Evolutionary conservation across 2,113 vertebrate genomes (phyloP).

Genomic region (Cervus canadensis): DNA sequence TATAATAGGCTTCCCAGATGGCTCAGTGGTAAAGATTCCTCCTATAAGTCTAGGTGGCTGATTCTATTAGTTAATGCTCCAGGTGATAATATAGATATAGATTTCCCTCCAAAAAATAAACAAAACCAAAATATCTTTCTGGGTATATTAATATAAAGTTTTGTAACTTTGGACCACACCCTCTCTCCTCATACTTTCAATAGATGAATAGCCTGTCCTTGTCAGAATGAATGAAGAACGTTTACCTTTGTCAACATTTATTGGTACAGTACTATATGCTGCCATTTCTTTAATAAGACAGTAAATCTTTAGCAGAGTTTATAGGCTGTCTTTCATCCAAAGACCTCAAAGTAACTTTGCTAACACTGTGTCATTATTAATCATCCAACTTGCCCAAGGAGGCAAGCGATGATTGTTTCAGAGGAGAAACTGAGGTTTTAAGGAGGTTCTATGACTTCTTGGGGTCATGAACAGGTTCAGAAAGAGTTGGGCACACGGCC

Average conservation of each 20-base stretch:
- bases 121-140: neutral
- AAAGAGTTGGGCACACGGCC: constrained; percentile 32
- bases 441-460: constrained; percentile 51
- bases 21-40: neutral
- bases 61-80: neutral
- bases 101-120: neutral
- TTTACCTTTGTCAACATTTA: constrained; percentile 59
- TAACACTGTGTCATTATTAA: constrained; percentile 57
- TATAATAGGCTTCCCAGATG: neutral
- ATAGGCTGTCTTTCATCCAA: constrained; percentile 70
- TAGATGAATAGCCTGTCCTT: neutral
- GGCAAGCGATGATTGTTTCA: constrained; percentile 19
- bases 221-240: constrained; percentile 27
- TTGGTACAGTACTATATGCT: neutral
- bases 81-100: neutral
- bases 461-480: constrained; percentile 34
- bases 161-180: neutral
- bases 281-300: constrained; percentile 57
- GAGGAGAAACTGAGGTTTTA: constrained; percentile 64
- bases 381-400: constrained; percentile 47
- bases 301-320: constrained; percentile 63
- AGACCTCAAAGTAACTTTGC: constrained; percentile 69
- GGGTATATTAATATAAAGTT: neutral
- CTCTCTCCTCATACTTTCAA: neutral
- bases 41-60: neutral